phyloP scores from a whole-genome alignment of 2,113 vertebrate genomes.

The Phoenicopterus ruber region DNA sequence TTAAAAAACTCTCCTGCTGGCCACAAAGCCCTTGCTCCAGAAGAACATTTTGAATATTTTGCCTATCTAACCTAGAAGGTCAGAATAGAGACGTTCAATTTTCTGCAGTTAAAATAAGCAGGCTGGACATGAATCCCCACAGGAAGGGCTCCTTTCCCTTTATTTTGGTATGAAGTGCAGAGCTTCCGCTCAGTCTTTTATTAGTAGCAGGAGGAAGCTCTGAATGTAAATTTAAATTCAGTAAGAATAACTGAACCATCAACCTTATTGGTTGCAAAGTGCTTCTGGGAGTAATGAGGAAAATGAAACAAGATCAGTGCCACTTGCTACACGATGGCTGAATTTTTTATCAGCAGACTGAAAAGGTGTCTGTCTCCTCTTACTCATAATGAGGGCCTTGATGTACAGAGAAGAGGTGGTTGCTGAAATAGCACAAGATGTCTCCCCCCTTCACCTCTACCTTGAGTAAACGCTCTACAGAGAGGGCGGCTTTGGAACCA shows the following conservation, averaged over 20 bases:
- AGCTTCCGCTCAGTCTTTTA: background rate
- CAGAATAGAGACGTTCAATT: background rate
- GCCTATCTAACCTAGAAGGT: background rate
- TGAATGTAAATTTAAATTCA: background rate
- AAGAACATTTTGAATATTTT: background rate
- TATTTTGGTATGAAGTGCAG: background rate
- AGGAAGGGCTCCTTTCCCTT: background rate
- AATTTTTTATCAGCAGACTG: background rate
- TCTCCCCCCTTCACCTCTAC: background rate
- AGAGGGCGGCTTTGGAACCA: background rate
- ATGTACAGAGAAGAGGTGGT: background rate
- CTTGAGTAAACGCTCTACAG: background rate
- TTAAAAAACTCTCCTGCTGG: background rate
- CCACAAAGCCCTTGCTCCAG: background rate
- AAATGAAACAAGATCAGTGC: background rate
- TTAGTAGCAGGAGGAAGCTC: background rate
- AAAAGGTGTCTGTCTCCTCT: background rate
- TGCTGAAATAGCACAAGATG: background rate
- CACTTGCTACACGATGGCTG: background rate
- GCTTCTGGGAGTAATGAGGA: background rate
- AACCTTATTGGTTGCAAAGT: background rate
- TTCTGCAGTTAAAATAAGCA: background rate
- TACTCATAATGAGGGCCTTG: background rate
- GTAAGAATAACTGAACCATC: background rate
- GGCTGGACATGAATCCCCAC: background rate